Evolutionary conservation across 2,888 invertebrate genomes (phyloP).

Genomic region (Mythimna pallens): DNA sequence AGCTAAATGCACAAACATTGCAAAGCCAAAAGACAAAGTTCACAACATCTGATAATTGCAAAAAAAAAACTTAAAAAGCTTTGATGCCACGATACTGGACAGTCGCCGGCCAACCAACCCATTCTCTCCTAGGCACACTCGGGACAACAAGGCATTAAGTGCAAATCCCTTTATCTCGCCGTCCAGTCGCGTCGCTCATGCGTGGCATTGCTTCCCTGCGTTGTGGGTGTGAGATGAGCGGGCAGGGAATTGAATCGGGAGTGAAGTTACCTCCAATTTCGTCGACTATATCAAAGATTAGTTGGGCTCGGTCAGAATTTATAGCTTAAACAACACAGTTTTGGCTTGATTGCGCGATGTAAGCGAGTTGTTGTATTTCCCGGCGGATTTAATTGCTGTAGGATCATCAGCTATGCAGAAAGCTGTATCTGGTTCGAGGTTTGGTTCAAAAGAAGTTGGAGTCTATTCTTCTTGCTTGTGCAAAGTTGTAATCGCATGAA

Average conservation of each 20-base stretch:
- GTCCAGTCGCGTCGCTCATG: slow-evolving; percentile 71
- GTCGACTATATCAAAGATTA: slow-evolving; percentile 41
- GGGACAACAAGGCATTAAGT: slow-evolving; percentile 72
- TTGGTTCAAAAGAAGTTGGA: neutral
- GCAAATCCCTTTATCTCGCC: slow-evolving; percentile 75
- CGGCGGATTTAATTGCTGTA: neutral
- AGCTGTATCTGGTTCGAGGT: neutral
- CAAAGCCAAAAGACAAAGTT: no score
- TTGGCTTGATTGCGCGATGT: slow-evolving; percentile 17
- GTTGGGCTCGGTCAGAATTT: slow-evolving; percentile 24
- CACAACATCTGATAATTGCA: slow-evolving; percentile 5
- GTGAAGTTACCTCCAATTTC: slow-evolving; percentile 43
- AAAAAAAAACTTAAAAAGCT: slow-evolving; percentile 5
- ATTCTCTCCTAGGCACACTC: slow-evolving; percentile 53
- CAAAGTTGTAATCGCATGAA: no score
- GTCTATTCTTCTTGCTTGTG: neutral
- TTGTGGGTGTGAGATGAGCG: slow-evolving; percentile 59
- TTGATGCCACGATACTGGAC: slow-evolving; percentile 23
- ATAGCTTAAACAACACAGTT: slow-evolving; percentile 22
- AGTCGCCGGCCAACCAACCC: slow-evolving; percentile 23
- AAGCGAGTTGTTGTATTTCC: neutral
- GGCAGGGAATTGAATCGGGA: slow-evolving; percentile 41
- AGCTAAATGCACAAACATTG: no score
- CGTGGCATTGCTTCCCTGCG: slow-evolving; percentile 70
- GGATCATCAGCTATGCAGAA: neutral